Evolutionary conservation across 2,797 vertebrate genomes (phyloP).

Genomic region (Philypnodon macrostomus): DNA sequence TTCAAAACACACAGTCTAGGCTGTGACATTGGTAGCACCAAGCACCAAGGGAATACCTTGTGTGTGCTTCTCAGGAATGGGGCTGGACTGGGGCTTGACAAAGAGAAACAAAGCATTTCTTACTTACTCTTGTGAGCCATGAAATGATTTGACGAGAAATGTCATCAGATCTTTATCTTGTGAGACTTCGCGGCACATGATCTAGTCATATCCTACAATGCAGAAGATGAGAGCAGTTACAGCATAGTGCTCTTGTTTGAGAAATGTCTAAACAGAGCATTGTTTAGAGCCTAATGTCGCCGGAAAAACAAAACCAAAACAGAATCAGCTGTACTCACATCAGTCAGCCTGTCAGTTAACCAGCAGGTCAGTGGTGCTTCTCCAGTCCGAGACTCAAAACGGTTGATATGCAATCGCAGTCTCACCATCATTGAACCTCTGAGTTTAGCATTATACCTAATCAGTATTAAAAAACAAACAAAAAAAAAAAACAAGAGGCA

Average conservation of each 20-base stretch:
- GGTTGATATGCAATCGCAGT: constrained; percentile 15
- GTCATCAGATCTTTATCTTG: too few relatives aligned
- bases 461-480: constrained; percentile 56
- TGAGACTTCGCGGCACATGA: too few relatives aligned
- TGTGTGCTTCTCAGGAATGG: too few relatives aligned
- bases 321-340: constrained; percentile 48
- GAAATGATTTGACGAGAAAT: too few relatives aligned
- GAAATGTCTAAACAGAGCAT: constrained; percentile 17
- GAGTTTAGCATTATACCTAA: constrained; percentile 43
- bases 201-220: too few relatives aligned
- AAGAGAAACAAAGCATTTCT: too few relatives aligned
- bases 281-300: constrained; percentile 29
- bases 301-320: constrained; percentile 27
- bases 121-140: too few relatives aligned
- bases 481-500: constrained; percentile 66
- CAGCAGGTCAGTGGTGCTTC: constrained; percentile 16
- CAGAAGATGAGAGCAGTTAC: constrained; percentile 27
- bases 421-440: constrained; percentile 27
- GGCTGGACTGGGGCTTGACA: too few relatives aligned
- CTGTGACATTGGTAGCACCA: too few relatives aligned
- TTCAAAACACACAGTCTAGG: too few relatives aligned
- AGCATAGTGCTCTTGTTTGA: constrained; percentile 17
- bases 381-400: constrained; percentile 41
- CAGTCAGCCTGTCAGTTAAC: constrained; percentile 29
- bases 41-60: too few relatives aligned